Percentiles rank a stretch among this genome's conserved stretches.
phyloP scores from a whole-genome alignment of 1,140 invertebrate species.

The Triops longicaudatus region DNA sequence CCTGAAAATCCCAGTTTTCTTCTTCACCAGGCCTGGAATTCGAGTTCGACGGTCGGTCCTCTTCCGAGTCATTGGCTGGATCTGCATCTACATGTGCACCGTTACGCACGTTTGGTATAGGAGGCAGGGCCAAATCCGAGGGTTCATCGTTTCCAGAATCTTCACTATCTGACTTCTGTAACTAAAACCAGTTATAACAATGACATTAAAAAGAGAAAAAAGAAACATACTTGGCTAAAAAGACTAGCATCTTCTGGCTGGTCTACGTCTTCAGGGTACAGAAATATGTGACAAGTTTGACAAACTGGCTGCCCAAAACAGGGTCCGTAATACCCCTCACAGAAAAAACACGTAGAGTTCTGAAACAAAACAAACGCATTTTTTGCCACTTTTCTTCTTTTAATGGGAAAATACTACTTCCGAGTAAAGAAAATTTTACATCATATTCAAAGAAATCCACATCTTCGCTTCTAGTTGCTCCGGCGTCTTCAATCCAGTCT shows the following conservation, averaged over 20 bases:
- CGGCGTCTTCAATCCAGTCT: conserved; percentile 25
- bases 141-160: conserved; percentile 92
- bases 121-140: conserved; percentile 49
- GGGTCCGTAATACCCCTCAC: conserved; percentile 85
- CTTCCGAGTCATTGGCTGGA: conserved; percentile 3
- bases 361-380: conserved; percentile 39
- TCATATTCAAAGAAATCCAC: conserved; percentile 38
- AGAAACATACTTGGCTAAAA: conserved; percentile 44
- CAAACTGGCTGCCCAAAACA: conserved; percentile 87
- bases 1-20: not conserved
- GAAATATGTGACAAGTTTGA: conserved; percentile 80
- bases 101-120: not conserved
- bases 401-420: not conserved
- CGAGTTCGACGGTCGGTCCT: not conserved
- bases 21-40: not conserved
- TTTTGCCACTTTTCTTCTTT: not conserved
- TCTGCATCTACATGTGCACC: conserved; percentile 18
- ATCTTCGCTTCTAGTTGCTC: conserved; percentile 27
- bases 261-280: conserved; percentile 70
- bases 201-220: conserved; percentile 26
- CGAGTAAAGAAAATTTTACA: conserved; percentile 30
- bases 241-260: conserved; percentile 44
- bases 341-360: conserved; percentile 64
- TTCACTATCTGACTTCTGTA: conserved; percentile 75
- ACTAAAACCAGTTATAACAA: conserved; percentile 21